Conservation (phyloP, 2,113 vertebrate genomes). For the Scatophagus argus region DNA sequence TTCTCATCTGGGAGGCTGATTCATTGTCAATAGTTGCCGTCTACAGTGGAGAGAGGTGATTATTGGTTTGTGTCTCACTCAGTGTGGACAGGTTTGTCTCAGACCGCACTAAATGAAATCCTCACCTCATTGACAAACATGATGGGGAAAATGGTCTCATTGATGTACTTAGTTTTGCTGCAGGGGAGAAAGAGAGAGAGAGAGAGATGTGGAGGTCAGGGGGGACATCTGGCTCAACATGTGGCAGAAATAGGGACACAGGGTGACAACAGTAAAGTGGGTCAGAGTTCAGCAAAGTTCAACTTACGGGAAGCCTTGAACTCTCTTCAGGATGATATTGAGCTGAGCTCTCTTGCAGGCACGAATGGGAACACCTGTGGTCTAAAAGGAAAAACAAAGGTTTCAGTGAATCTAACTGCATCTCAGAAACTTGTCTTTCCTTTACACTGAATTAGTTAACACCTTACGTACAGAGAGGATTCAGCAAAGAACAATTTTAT, state of each 20-base stretch:
- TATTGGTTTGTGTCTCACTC: not conserved
- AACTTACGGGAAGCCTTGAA: constrained; percentile 85
- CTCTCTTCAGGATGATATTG: constrained; percentile 84
- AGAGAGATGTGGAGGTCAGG: constrained; percentile 16
- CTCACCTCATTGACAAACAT: constrained; percentile 88
- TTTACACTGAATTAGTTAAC: too few species aligned
- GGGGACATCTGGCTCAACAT: constrained; percentile 49
- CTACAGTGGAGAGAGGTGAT: constrained; percentile 52
- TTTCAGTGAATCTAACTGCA: not conserved
- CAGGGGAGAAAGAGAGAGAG: not conserved
- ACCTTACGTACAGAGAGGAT: too few species aligned
- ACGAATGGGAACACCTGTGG: constrained; percentile 84
- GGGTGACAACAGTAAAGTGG: constrained; percentile 46
- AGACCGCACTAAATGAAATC: too few species aligned
- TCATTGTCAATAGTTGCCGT: constrained; percentile 83
- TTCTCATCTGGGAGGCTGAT: constrained; percentile 82
- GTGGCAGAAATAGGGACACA: constrained; percentile 14
- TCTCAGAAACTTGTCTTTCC: not conserved
- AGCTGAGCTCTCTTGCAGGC: constrained; percentile 87
- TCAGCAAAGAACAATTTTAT: too few species aligned
- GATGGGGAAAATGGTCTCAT: constrained; percentile 86
- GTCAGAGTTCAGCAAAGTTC: constrained; percentile 33
- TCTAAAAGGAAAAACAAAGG: constrained; percentile 60
- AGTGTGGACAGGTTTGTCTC: not conserved
- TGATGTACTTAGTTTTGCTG: constrained; percentile 81